Conservation (phyloP, 37 sponge, comb jelly and placozoan genomes). For the Tethya wilhelma region DNA sequence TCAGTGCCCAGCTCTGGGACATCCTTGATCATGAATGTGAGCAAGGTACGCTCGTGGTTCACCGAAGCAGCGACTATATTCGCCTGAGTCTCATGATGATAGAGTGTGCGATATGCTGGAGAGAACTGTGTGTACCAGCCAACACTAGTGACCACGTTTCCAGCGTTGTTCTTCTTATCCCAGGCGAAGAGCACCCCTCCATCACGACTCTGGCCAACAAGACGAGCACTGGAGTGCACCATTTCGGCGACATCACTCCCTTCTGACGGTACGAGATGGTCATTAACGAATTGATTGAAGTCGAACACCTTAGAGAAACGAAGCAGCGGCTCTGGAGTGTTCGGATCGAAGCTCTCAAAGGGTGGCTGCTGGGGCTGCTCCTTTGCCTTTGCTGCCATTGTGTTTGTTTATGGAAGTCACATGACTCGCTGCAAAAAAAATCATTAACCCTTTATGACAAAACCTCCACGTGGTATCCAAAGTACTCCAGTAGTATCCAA, state of each 20-base stretch:
- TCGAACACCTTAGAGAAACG: conserved; percentile 39
- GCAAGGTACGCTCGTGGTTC: conserved; percentile 29
- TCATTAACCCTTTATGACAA: no score
- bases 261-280: conserved; percentile 17
- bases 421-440: no score
- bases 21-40: conserved; percentile 57
- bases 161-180: conserved; percentile 24
- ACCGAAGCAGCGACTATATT: conserved; percentile 45
- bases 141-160: conserved; percentile 23
- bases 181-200: conserved; percentile 54
- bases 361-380: no score
- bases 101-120: conserved; percentile 16
- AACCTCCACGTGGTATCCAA: no score
- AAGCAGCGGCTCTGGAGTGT: conserved; percentile 25
- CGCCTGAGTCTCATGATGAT: conserved; percentile 33
- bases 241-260: conserved; percentile 14
- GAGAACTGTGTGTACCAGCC: conserved; percentile 13
- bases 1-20: neutral
- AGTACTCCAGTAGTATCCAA: no score
- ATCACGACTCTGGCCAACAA: conserved; percentile 57
- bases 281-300: conserved; percentile 26
- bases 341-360: no score
- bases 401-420: neutral
- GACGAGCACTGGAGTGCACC: neutral
- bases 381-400: neutral